phyloP scores from a whole-genome alignment of 2,888 invertebrate genomes.

The Melieria omissa region DNA sequence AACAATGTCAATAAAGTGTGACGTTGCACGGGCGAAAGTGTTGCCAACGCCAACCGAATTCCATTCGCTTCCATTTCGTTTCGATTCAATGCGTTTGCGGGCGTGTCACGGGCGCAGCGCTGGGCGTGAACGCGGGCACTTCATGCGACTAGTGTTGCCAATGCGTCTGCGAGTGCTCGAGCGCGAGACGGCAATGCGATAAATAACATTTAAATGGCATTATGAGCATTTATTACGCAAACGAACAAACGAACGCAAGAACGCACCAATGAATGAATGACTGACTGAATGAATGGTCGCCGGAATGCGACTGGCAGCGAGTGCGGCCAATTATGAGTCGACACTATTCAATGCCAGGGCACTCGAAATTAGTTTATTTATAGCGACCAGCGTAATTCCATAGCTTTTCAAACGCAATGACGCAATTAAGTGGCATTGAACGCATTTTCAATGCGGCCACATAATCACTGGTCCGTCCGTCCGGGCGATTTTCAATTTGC shows the following conservation, averaged over 20 bases:
- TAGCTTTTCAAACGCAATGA: no score
- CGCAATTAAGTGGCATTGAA: no score
- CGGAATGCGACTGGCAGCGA: no score
- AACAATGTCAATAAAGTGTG: slow-evolving; percentile 24
- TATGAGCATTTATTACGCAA: slow-evolving; percentile 42
- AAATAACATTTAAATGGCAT: slow-evolving; percentile 47
- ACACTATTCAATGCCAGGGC: no score
- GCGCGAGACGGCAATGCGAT: slow-evolving; percentile 38
- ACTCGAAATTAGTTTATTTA: no score
- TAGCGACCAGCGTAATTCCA: no score
- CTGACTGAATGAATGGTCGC: no score
- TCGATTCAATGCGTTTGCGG: slow-evolving; percentile 12
- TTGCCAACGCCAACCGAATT: neutral
- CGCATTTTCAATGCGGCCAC: no score
- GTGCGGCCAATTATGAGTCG: no score
- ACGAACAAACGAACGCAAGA: neutral
- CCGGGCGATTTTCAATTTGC: no score
- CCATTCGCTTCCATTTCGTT: slow-evolving; percentile 1
- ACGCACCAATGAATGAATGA: neutral
- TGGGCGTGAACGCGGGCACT: slow-evolving; percentile 19
- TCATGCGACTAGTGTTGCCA: slow-evolving; percentile 20
- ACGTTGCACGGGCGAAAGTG: slow-evolving; percentile 4
- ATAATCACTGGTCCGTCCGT: no score
- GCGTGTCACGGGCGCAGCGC: neutral
- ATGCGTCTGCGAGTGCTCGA: slow-evolving; percentile 19